phyloP scores from a whole-genome alignment of 2,797 vertebrate species.

The Myotis myotis region DNA sequence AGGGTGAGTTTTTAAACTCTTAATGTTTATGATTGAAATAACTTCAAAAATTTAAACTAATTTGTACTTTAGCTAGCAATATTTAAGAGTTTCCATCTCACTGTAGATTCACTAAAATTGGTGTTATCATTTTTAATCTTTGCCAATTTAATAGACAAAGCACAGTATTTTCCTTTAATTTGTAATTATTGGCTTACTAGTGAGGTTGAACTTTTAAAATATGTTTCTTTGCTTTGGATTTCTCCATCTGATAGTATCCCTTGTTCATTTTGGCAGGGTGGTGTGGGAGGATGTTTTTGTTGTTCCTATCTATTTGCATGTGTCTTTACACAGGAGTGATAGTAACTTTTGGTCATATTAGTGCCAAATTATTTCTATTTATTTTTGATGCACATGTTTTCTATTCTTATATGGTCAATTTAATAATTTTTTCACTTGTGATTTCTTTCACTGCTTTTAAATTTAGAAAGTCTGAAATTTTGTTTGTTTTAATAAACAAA shows the following conservation, averaged over 20 bases:
- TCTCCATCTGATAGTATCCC: neutral
- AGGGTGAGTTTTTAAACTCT: neutral
- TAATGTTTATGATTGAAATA: slow-evolving; percentile 15
- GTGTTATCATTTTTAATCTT: neutral
- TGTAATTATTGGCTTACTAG: neutral
- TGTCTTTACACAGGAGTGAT: neutral
- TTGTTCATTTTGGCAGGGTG: neutral
- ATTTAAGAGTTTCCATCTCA: neutral
- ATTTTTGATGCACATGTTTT: neutral
- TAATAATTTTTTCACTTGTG: neutral
- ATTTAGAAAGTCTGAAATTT: slow-evolving; percentile 39
- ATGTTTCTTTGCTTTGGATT: neutral
- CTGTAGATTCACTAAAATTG: neutral
- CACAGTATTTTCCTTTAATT: slow-evolving; percentile 31
- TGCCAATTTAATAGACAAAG: neutral
- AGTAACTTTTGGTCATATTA: neutral
- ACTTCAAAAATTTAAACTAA: slow-evolving; percentile 1
- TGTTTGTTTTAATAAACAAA: slow-evolving; percentile 23
- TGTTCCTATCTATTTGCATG: neutral
- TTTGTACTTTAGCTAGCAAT: neutral
- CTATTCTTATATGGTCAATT: neutral
- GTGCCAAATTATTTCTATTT: neutral
- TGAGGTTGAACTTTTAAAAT: neutral
- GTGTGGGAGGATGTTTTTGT: neutral
- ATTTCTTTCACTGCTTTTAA: slow-evolving; percentile 45